Evolutionary conservation across 2,113 vertebrate genomes (phyloP), one percentile per base, ranked within the genome.

Genomic region (Sminthopsis crassicaudata): DNA sequence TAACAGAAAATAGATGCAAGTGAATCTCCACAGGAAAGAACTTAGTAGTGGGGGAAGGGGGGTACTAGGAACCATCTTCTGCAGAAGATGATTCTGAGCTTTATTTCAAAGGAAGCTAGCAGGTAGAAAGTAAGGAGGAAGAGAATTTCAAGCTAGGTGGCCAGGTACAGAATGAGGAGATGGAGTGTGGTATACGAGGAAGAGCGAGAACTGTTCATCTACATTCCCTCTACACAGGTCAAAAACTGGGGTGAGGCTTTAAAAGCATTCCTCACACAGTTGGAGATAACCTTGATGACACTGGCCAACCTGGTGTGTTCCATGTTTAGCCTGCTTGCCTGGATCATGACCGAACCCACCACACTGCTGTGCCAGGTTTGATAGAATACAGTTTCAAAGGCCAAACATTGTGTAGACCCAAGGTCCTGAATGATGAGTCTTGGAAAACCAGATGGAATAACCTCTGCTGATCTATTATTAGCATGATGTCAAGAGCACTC

Each of bases 171-270:
- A 76, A n/a, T n/a, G 30, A 76, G 36, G n/a, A 42, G n/a, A 84
- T 84, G 67, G 67, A 84, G n/a, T 84, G 67, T 23, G 42, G n/a
- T 42, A 10, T n/a, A 11, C 2, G 2, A 60, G 57, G 55, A 60
- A 0, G 57, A 24, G 26, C 89, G 84, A 52, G 48, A 95, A 60
- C 95, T 97, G 53, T 8, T 11, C 96, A 94, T 97, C 97, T 98
- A 97, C 90, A 97, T 97, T 97, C 95, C 94, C 95, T 97, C 95
- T 96, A n/a, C 23, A 93, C 52, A 96, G 98, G 97, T 96, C 96
- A 95, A 95, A 48, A 94, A 53, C 95, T 67, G 60, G 93, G 92
- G 46, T 51, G 27, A 0, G 27, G 30, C 60, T 92, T 97, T 98
- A 93, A 97, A 96, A 96, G 94, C 98, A 97, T 97, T 97, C 93